phyloP scores from a whole-genome alignment of 1,140 invertebrate genomes.

The Oncopeltus fasciatus region DNA sequence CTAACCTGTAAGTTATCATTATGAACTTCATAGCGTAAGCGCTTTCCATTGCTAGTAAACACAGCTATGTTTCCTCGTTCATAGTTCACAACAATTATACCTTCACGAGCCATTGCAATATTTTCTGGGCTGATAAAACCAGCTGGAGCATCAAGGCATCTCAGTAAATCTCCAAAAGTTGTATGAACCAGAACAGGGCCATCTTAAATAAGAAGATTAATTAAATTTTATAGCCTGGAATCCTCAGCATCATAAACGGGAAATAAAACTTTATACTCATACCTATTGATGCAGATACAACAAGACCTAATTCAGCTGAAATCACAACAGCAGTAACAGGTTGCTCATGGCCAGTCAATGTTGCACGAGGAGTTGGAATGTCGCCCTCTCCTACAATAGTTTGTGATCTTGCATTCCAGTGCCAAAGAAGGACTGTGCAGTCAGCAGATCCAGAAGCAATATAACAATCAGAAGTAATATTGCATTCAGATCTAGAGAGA shows the following conservation, averaged over 20 bases:
- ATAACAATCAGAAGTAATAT: slow-evolving; percentile 96
- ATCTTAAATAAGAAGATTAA: slow-evolving; percentile 16
- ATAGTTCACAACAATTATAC: slow-evolving; percentile 89
- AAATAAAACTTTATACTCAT: slow-evolving; percentile 26
- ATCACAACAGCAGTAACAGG: slow-evolving; percentile 89
- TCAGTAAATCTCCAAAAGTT: slow-evolving; percentile 91
- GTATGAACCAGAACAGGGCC: slow-evolving; percentile 67
- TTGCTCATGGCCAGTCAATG: slow-evolving; percentile 91
- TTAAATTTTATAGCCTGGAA: neutral
- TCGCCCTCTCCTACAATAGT: slow-evolving; percentile 93
- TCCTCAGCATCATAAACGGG: neutral
- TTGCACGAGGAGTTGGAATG: slow-evolving; percentile 84
- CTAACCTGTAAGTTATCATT: slow-evolving; percentile 87
- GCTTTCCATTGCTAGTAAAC: slow-evolving; percentile 82
- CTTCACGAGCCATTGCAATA: slow-evolving; percentile 86
- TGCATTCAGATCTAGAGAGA: slow-evolving; percentile 89
- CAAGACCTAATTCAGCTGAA: slow-evolving; percentile 93
- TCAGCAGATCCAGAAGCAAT: slow-evolving; percentile 94
- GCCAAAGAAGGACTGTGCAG: slow-evolving; percentile 95
- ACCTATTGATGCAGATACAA: slow-evolving; percentile 85
- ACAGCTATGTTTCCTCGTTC: slow-evolving; percentile 82
- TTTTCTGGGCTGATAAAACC: slow-evolving; percentile 75
- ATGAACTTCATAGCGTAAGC: slow-evolving; percentile 73
- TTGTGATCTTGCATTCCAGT: slow-evolving; percentile 92
- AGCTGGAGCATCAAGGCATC: slow-evolving; percentile 68